Evolutionary conservation across 2,113 vertebrate species (phyloP), one percentile per base, ranked within the genome.

Genomic region (Strix aluco): DNA sequence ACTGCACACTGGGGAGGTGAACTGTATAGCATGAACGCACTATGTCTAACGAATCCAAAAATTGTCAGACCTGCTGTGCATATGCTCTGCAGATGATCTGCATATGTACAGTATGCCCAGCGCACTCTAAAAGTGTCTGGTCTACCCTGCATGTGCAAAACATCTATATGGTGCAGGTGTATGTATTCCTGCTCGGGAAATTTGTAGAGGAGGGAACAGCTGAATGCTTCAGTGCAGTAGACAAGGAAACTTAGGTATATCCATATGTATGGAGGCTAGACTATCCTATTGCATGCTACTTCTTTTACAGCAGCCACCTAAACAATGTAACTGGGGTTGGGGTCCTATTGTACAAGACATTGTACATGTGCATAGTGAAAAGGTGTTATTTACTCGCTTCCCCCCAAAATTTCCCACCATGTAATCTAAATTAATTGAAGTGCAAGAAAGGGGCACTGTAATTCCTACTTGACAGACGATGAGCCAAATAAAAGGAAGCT

Each of bases 11-110:
- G 54, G 78, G 40, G 70, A 95, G 70, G 74, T 85, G 78, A 96
- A 82, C 54, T 52, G 38, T 72, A 20, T 3, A 57, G 62, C 87
- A 46, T 78, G 69, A 86, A 67, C 1, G 4, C 34, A 38, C 61
- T 29, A 27, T 29, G 84, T 81, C 77, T 95, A 85, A 92, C 4
- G 16, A 96, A 94, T 72, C 77, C 57, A 26, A 51, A 69, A 85
- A 87, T 27, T 54, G 87, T 69, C 94, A 95, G 73, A 87, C 78
- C 61, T 94, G 89, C 93, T 87, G 71, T 75, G 93, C 89, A n/a
- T 51, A 82, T 11, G 52, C 91, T 90, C 65, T 81, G 70, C 73
- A 86, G 78, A 59, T 87, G 70, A 94, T 91, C 74, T 92, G 62
- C 81, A 40, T 75, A 18, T 29, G 84, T 61, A 78, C 75, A 36